Base-by-base conservation (phyloP, 1,140 invertebrate species). In the Octopus sinensis region DNA sequence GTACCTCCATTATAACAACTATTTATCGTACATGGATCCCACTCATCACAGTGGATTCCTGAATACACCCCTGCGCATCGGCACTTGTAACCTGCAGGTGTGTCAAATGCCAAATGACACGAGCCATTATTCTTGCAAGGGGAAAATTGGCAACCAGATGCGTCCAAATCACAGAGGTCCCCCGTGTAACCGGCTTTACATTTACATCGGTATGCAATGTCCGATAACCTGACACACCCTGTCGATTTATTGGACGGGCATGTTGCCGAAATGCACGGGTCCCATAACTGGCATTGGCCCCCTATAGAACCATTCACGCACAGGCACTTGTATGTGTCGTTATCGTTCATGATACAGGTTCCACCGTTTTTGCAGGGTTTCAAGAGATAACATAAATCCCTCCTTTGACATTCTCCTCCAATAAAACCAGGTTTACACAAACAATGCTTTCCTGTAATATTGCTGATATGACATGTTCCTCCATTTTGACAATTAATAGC, bases 351-450 rank as follows among this genome's bases (percentile, higher is more conserved):
- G 53, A 82, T 82, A 77, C 84, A 84, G 9, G 80, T 85, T 51
- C 88, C 89, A 13, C 85, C 85, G 80, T 85, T 79, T 43, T 78
- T 53, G 71, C 87, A 88, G 3, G 83, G 82, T 23, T 79, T 53
- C 10, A 54, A 68, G 6, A 7, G 68, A 51, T 80, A 54, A 56
- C 86, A 87, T 5, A 80, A 80, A 76, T 88, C 83, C 79, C 81
- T 84, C 30, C 84, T 53, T 30, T 87, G 84, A 54, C 97, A 99
- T 80, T 95, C 94, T 1, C 81, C 78, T 1, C 88, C 88, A 62
- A 84, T 84, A 71, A 81, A 88, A 54, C 86, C 85, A 12, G 87
- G 97, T 94, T 95, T 95, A 87, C 97, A 98, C 17, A 95, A 96
- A 89, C 97, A 98, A 6, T 96, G 94, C 76, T 85, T 86, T 9